Evolutionary conservation across 2,113 vertebrate genomes (phyloP).

Genomic region (Diadophis punctatus): DNA sequence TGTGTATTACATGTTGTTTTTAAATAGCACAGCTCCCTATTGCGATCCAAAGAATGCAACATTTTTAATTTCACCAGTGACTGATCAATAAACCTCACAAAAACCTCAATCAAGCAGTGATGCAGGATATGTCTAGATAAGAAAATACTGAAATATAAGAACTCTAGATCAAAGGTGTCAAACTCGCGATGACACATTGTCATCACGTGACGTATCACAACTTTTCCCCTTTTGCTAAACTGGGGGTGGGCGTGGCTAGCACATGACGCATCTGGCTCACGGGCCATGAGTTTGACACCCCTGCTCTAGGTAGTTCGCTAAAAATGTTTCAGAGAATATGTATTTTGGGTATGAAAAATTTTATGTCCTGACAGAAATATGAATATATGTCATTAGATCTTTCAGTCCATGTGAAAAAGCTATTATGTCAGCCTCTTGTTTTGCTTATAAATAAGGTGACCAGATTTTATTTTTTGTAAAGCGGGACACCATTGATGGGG

Average conservation of each 20-base stretch:
- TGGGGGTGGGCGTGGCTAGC: too few species aligned
- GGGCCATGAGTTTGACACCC: too few species aligned
- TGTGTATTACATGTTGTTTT: neutral
- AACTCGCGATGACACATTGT: too few species aligned
- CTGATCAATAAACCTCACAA: constrained; percentile 21
- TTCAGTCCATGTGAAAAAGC: neutral
- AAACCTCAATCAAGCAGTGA: neutral
- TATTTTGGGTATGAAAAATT: constrained; percentile 3
- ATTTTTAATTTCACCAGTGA: neutral
- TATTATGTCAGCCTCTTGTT: neutral
- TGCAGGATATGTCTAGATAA: neutral
- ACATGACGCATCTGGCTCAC: too few species aligned
- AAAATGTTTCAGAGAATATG: constrained; percentile 24
- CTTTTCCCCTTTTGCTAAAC: too few species aligned
- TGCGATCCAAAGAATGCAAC: constrained; percentile 1
- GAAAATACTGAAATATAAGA: neutral
- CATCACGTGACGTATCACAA: too few species aligned
- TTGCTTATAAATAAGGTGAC: constrained; percentile 14
- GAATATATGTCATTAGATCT: neutral
- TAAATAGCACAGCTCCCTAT: constrained; percentile 24
- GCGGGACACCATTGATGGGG: too few species aligned
- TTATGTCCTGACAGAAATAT: neutral
- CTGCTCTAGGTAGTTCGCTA: neutral
- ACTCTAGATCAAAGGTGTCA: neutral
- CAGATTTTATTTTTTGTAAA: too few species aligned